Evolutionary conservation across 2,797 vertebrate species (phyloP), one percentile per base, ranked within the genome.

Genomic region (Percopsis omiscomaycus): DNA sequence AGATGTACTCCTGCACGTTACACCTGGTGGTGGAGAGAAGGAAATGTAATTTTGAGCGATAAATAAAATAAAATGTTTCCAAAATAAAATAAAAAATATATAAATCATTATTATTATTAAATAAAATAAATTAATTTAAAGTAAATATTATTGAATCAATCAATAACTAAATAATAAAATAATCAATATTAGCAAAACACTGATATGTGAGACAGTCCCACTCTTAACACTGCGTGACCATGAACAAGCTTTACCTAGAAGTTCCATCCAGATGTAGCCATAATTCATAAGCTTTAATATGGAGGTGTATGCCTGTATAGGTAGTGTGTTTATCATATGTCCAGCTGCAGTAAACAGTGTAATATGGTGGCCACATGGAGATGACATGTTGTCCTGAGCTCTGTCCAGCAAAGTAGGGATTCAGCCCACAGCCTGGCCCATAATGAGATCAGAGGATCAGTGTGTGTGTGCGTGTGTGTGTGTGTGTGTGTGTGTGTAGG

Each of bases 1-100:
- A 98, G 75, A 97, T 95, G 89, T 97, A 98, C 85, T 96, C 94
- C 88, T 98, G 96, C 0, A 96, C 92, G 0, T 91, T 91, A 74
- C 90, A 91, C 84, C 90, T 91, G 69, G n/a, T 3, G 29, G 37
- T 12, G 13, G 59, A 15, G 6, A 44, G 15, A 42, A 47, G 22
- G 5, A 29, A 37, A 51, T 14, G 66, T 63, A 28, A 11, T 0
- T 9, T 44, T 4, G 49, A 59, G 22, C 11, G 57, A 56, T 30
- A 27, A 28, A 62, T 29, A 54, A 55, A 48, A 46, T 49, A 6
- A 49, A 13, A n/a, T n/a, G 32, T 37, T 37, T 37, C 1, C 32
- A 37, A 37, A 37, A 13, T 11, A 58, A 5, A 37, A 8, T 1
- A 37, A 37, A 37, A 37, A 37, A 13, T 11, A 58, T 12, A 37